phyloP scores from a whole-genome alignment of 2,888 invertebrate genomes.

The Lacanobia wlatinum region DNA sequence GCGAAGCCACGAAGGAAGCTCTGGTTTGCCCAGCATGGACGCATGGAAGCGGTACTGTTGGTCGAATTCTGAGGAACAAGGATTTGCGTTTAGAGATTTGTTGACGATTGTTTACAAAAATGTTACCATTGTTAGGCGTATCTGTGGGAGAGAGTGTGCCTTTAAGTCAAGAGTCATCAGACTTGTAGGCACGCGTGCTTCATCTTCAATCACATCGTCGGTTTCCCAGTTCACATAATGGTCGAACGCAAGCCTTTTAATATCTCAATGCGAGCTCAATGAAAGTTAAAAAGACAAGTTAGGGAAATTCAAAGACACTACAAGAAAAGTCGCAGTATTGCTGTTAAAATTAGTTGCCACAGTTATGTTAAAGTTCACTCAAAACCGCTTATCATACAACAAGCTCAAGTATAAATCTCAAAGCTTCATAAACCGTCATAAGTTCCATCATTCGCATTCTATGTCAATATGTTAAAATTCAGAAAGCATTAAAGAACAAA shows the following conservation, averaged over 20 bases:
- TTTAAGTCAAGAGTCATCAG: too few species aligned
- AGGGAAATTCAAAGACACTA: neutral
- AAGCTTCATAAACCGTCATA: neutral
- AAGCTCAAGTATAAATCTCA: neutral
- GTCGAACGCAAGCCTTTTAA: neutral
- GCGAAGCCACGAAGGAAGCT: constrained; percentile 96
- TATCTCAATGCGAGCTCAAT: neutral
- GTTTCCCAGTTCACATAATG: neutral
- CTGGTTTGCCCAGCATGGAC: constrained; percentile 94
- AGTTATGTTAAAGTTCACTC: neutral
- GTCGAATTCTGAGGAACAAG: constrained; percentile 84
- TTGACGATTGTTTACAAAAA: too few species aligned
- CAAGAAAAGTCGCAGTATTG: neutral
- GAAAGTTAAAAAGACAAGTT: neutral
- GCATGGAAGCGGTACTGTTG: constrained; percentile 94
- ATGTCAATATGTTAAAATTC: neutral
- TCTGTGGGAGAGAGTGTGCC: too few species aligned
- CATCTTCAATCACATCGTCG: neutral
- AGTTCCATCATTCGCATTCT: neutral
- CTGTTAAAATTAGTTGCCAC: too few species aligned
- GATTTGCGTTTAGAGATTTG: neutral
- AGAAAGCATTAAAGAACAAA: neutral
- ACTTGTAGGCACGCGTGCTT: neutral
- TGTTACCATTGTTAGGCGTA: too few species aligned
- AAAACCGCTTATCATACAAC: neutral